phyloP scores from a whole-genome alignment of 2,797 vertebrate species.

The Borostomias antarcticus region DNA sequence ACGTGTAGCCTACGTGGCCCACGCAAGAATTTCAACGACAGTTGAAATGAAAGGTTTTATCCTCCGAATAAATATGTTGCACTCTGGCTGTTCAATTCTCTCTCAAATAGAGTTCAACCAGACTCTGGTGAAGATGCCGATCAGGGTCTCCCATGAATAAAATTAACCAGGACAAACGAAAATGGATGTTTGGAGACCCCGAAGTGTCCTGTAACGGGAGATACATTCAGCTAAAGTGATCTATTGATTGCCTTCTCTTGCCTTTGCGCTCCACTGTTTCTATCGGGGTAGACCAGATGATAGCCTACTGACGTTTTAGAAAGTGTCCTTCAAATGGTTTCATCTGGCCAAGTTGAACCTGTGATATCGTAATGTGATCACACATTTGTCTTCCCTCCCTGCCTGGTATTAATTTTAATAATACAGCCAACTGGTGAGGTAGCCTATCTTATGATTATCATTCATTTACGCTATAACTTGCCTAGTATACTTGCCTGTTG shows the following conservation, averaged over 20 bases:
- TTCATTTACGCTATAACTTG: too few species aligned
- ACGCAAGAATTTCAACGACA: too few species aligned
- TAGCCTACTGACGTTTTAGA: background rate
- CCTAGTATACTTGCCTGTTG: too few species aligned
- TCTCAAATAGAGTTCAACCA: conserved; percentile 13
- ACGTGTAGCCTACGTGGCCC: background rate
- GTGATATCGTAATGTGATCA: too few species aligned
- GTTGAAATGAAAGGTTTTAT: background rate
- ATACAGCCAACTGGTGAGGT: conserved; percentile 20
- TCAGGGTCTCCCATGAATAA: conserved; percentile 4
- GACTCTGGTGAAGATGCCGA: background rate
- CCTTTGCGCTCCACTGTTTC: background rate
- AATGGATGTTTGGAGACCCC: background rate
- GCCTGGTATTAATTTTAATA: background rate
- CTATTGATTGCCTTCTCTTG: conserved; percentile 17
- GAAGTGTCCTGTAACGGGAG: background rate
- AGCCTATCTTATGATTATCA: background rate
- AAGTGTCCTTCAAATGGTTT: too few species aligned
- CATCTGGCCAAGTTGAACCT: too few species aligned
- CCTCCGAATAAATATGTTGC: conserved; percentile 9
- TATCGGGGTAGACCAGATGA: background rate
- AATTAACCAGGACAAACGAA: conserved; percentile 13
- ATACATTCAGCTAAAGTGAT: conserved; percentile 6
- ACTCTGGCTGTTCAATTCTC: background rate
- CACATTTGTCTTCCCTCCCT: too few species aligned